Evolutionary conservation across 2,888 invertebrate species (phyloP).

Genomic region (Gerris lacustris): DNA sequence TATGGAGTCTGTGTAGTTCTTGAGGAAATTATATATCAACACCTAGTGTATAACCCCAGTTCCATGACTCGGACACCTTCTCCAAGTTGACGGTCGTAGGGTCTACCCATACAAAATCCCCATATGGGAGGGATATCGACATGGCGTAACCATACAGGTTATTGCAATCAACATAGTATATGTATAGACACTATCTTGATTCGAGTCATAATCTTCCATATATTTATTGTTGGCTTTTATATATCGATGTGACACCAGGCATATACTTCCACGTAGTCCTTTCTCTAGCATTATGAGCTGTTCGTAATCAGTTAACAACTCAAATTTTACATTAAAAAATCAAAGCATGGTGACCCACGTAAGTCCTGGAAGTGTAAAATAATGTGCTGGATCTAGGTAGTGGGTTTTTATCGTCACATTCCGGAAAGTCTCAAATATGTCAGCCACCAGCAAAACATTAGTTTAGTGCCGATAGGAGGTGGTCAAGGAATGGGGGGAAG

Average conservation of each 20-base stretch:
- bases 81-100: constrained; percentile 19
- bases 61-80: not conserved
- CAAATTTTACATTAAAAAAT: no score
- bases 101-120: constrained; percentile 32
- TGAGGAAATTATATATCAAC: constrained; percentile 37
- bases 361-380: constrained; percentile 32
- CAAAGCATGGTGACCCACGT: no score
- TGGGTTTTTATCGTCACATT: constrained; percentile 30
- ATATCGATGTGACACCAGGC: constrained; percentile 8
- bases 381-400: constrained; percentile 32
- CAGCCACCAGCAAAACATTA: constrained; percentile 33
- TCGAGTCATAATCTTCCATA: constrained; percentile 7
- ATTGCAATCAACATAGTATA: constrained; percentile 10
- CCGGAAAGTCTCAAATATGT: constrained; percentile 36
- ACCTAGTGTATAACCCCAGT: constrained; percentile 37
- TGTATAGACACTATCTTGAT: not conserved
- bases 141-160: constrained; percentile 24
- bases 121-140: constrained; percentile 31
- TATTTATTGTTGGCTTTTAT: constrained; percentile 10
- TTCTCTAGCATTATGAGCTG: constrained; percentile 18
- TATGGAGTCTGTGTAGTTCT: constrained; percentile 34
- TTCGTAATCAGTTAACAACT: no score
- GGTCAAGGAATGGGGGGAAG: no score
- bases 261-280: constrained; percentile 16
- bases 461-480: no score